These are phyloP conservation scores for Troilus luridus DNA, from an alignment of 2,888 invertebrate genomes.

Conservation along the genomic window DNA sequence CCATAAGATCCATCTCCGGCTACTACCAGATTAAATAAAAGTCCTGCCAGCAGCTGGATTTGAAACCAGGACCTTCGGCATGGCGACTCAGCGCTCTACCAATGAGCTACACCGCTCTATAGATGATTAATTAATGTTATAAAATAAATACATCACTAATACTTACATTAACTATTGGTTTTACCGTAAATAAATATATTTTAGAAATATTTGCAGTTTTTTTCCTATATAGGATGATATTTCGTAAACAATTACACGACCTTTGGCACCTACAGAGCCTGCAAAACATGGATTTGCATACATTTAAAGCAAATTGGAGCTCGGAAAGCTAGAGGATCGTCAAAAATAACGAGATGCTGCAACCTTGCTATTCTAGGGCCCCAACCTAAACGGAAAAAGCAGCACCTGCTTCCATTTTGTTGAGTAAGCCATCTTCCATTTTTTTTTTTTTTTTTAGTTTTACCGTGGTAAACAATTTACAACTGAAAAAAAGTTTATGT, in stretches of 20 bases:
- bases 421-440: neutral
- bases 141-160: too few relatives aligned
- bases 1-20: too few relatives aligned
- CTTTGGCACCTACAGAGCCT: neutral
- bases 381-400: neutral
- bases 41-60: too few relatives aligned
- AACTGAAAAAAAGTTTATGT: neutral
- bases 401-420: constrained; percentile 14
- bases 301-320: neutral
- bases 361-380: neutral
- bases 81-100: too few relatives aligned
- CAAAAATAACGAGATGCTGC: neutral
- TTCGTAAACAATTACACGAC: neutral
- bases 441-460: neutral
- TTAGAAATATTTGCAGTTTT: too few relatives aligned
- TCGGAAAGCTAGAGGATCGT: neutral
- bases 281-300: neutral
- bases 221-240: too few relatives aligned
- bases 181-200: too few relatives aligned
- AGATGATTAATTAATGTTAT: too few relatives aligned
- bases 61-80: too few relatives aligned
- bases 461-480: neutral
- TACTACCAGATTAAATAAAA: too few relatives aligned
- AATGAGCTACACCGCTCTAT: too few relatives aligned
- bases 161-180: too few relatives aligned